Conservation (phyloP, 1,140 invertebrate species). For the Papilio polytes region DNA sequence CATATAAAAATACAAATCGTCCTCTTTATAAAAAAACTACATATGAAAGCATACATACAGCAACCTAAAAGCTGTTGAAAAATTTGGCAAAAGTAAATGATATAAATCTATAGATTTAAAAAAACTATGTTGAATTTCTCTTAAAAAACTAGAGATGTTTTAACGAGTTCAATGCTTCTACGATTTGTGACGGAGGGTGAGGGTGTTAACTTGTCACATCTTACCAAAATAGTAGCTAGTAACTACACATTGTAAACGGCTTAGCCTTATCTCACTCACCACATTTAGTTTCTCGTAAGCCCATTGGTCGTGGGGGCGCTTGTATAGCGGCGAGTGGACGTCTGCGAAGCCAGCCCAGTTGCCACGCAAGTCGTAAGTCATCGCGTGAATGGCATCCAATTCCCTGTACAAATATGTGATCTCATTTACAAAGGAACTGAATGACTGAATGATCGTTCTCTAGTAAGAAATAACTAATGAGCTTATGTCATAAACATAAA, state of each 20-base stretch:
- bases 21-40: too few relatives aligned
- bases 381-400: slow-evolving; percentile 93
- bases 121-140: too few relatives aligned
- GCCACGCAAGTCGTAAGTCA: slow-evolving; percentile 96
- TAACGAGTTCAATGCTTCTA: not conserved
- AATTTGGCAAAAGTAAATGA: too few relatives aligned
- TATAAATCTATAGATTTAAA: too few relatives aligned
- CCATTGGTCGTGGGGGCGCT: slow-evolving; percentile 93
- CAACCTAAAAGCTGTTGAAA: too few relatives aligned
- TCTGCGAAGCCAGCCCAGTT: slow-evolving; percentile 96
- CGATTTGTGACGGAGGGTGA: not conserved
- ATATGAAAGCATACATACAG: too few relatives aligned
- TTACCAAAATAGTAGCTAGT: too few relatives aligned
- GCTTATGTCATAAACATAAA: too few relatives aligned
- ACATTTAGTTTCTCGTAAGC: slow-evolving; percentile 95
- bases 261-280: slow-evolving; percentile 83
- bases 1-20: too few relatives aligned
- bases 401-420: slow-evolving; percentile 74
- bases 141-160: not conserved
- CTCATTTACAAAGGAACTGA: not conserved
- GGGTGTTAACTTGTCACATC: not conserved
- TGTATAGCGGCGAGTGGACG: slow-evolving; percentile 93
- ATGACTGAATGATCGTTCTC: not conserved
- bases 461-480: not conserved
- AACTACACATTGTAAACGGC: not conserved